Conservation (phyloP, 2,113 vertebrate genomes). For the Peromyscus maniculatus region DNA sequence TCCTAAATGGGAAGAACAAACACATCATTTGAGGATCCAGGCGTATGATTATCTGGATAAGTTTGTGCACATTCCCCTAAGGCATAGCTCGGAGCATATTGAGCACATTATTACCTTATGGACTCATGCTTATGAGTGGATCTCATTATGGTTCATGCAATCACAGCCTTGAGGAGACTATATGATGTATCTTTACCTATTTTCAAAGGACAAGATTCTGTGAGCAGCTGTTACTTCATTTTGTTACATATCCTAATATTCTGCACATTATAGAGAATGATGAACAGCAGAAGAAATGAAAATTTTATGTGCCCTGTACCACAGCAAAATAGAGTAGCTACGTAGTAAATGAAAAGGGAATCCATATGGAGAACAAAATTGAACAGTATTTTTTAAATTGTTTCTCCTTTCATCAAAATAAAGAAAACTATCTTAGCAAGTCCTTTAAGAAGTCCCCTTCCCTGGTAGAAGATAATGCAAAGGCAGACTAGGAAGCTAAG, state of each 20-base stretch:
- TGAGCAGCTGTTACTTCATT: not conserved
- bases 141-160: not conserved
- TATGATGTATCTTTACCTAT: not conserved
- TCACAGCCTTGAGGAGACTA: conserved; percentile 32
- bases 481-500: not conserved
- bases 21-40: conserved; percentile 41
- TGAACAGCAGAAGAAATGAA: not conserved
- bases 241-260: not conserved
- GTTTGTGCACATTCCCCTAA: not conserved
- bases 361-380: not conserved
- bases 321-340: not conserved
- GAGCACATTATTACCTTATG: conserved; percentile 11
- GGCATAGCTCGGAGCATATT: conserved; percentile 4
- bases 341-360: not conserved
- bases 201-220: not conserved
- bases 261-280: not conserved
- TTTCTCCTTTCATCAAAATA: not conserved
- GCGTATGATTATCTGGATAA: conserved; percentile 58
- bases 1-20: conserved; percentile 68
- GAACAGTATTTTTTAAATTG: not conserved
- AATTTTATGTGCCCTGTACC: not conserved
- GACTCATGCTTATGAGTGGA: conserved; percentile 32
- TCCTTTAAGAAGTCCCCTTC: not conserved
- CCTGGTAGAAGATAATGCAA: not conserved
- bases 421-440: not conserved